phyloP scores from a whole-genome alignment of 2,113 vertebrate species.

The Microcebus ravelobensis region DNA sequence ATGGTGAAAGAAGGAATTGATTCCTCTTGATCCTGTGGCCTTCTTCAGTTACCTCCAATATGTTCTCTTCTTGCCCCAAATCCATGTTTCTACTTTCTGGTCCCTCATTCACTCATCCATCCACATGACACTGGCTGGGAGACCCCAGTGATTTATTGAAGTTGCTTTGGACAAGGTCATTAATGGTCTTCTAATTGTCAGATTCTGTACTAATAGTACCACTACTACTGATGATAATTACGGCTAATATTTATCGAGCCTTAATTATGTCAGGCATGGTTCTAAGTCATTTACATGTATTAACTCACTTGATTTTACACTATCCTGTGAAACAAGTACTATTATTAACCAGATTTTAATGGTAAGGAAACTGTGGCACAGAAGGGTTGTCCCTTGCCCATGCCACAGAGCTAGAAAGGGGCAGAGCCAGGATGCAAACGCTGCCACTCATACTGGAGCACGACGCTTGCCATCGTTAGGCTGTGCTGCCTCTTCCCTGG shows the following conservation, averaged over 20 bases:
- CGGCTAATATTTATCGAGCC: not conserved
- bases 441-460: fast-evolving
- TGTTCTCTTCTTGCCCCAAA: not conserved
- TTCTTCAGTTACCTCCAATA: not conserved
- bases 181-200: constrained; percentile 22
- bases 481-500: not conserved
- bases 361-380: not conserved
- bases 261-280: not conserved
- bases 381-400: not conserved
- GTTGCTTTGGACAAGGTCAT: constrained; percentile 28
- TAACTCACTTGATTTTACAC: not conserved
- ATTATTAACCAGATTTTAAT: not conserved
- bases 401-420: not conserved
- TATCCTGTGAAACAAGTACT: not conserved
- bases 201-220: not conserved
- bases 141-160: not conserved
- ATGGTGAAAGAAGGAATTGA: not conserved
- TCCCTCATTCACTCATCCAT: not conserved
- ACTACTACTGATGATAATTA: not conserved
- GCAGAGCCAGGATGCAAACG: not conserved
- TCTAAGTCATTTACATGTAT: not conserved
- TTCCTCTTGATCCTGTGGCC: not conserved
- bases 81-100: not conserved
- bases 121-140: not conserved
- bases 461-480: fast-evolving